Evolutionary conservation across 92 coral and sea anemone genomes (phyloP).

Genomic region (Epizoanthus illoricatus): DNA sequence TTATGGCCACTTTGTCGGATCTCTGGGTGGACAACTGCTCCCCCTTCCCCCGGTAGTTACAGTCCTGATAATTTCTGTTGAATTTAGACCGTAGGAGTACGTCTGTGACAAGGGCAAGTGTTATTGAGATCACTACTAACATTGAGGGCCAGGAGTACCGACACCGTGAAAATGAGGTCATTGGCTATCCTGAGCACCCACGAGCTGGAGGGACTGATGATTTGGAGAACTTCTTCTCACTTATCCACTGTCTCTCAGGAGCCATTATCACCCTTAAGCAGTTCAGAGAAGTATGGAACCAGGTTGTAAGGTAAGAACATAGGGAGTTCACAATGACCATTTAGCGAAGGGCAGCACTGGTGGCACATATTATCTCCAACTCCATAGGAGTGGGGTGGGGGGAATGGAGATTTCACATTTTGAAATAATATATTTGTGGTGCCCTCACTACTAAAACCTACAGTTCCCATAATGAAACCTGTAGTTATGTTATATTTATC

Average conservation of each 20-base stretch:
- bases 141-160: slow-evolving; percentile 49
- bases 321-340: not conserved
- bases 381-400: too few species aligned
- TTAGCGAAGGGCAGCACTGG: too few species aligned
- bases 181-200: slow-evolving; percentile 34
- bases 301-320: slow-evolving; percentile 24
- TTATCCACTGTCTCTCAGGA: slow-evolving; percentile 10
- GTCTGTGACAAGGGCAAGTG: slow-evolving; percentile 45
- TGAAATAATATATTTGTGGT: too few species aligned
- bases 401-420: too few species aligned
- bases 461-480: too few species aligned
- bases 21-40: too few species aligned
- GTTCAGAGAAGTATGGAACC: slow-evolving; percentile 21
- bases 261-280: slow-evolving; percentile 20
- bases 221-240: slow-evolving; percentile 22
- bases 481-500: too few species aligned
- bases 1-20: too few species aligned
- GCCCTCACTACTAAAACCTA: too few species aligned
- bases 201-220: slow-evolving; percentile 40
- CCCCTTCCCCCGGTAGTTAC: too few species aligned
- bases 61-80: too few species aligned
- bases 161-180: slow-evolving; percentile 12
- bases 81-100: slow-evolving; percentile 3
- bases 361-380: too few species aligned
- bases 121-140: slow-evolving; percentile 39